Conservation (phyloP, 2,797 vertebrate genomes). For the Coreius guichenoti region DNA sequence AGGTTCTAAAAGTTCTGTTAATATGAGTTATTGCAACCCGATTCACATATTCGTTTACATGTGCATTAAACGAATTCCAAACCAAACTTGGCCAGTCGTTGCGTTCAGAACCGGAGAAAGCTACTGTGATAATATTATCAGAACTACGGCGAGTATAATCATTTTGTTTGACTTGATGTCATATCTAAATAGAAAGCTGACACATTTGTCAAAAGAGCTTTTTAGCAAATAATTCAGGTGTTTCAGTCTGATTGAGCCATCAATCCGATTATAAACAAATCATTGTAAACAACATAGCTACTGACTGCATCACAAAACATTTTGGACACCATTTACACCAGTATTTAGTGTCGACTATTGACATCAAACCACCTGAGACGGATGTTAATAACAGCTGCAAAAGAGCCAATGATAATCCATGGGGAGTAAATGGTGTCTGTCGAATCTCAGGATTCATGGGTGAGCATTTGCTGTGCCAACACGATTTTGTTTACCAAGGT, state of each 20-base stretch:
- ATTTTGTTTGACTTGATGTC: neutral
- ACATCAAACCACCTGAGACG: neutral
- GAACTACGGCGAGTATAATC: neutral
- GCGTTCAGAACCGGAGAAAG: neutral
- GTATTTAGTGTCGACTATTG: neutral
- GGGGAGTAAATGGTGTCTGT: neutral
- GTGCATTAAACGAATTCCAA: neutral
- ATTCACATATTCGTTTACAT: neutral
- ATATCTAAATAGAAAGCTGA: neutral
- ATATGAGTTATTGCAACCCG: neutral
- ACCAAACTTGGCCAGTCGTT: neutral
- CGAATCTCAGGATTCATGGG: slow-evolving; percentile 32
- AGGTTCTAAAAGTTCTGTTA: neutral
- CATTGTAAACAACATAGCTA: neutral
- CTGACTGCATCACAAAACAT: neutral
- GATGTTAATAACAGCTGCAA: neutral
- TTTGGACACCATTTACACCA: neutral
- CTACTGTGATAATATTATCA: neutral
- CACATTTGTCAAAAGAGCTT: neutral
- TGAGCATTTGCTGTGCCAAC: slow-evolving; percentile 24
- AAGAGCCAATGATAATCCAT: neutral
- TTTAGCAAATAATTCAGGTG: neutral
- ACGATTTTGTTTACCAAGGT: slow-evolving; percentile 30
- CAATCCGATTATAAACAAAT: neutral
- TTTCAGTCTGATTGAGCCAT: neutral